Percentiles rank a stretch among this genome's conserved stretches.
Conservation (phyloP, 2,888 invertebrate species). For the Chymomyza caudatula region DNA sequence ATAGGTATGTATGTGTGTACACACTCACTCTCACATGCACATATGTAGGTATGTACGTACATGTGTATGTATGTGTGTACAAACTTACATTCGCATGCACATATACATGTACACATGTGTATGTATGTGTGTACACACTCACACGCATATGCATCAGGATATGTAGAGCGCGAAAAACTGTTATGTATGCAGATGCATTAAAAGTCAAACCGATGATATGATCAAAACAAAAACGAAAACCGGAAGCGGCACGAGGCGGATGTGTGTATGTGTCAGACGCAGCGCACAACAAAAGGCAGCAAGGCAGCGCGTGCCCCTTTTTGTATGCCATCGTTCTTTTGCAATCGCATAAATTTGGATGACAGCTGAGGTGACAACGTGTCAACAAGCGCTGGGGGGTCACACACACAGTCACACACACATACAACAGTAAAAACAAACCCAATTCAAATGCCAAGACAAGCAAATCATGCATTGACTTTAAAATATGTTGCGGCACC, state of each 20-base stretch:
- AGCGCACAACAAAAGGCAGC: neutral
- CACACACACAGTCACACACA: conserved; percentile 23
- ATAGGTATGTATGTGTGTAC: conserved; percentile 42
- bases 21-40: conserved; percentile 48
- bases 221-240: conserved; percentile 19
- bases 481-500: conserved; percentile 38
- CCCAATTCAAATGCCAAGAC: neutral
- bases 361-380: conserved; percentile 68
- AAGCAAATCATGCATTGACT: conserved; percentile 44
- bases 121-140: conserved; percentile 12
- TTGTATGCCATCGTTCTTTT: neutral
- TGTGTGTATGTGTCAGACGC: neutral
- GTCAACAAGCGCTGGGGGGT: conserved; percentile 66
- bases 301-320: neutral
- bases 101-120: neutral
- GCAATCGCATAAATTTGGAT: conserved; percentile 59
- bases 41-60: conserved; percentile 31
- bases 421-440: conserved; percentile 6
- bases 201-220: conserved; percentile 30
- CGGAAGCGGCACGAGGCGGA: neutral
- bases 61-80: neutral
- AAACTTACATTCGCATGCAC: too few relatives aligned
- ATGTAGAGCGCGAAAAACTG: conserved; percentile 50
- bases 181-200: conserved; percentile 53
- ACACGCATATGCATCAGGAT: conserved; percentile 55